Conservation (phyloP, 2,113 vertebrate genomes). For the Syngnathus floridae region DNA sequence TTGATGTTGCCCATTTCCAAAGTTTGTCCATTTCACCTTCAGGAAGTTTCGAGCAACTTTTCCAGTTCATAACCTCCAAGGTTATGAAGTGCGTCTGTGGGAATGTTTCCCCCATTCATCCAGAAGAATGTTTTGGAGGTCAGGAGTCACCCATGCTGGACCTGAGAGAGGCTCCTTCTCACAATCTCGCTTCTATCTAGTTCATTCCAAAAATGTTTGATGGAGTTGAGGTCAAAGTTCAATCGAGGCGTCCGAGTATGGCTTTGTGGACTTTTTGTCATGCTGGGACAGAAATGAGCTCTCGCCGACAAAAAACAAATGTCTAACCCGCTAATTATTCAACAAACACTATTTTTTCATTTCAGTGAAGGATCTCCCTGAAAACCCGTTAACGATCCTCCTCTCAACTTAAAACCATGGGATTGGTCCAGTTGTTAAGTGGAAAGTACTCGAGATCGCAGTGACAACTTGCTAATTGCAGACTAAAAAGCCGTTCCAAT, state of each 20-base stretch:
- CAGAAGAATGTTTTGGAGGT: neutral
- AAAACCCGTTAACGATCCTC: neutral
- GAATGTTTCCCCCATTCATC: neutral
- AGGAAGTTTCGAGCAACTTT: neutral
- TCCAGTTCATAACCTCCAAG: neutral
- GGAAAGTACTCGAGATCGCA: neutral
- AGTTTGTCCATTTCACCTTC: neutral
- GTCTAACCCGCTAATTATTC: neutral
- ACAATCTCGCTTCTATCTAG: neutral
- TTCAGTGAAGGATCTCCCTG: neutral
- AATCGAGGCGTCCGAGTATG: neutral
- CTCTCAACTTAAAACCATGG: neutral
- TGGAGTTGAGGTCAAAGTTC: constrained; percentile 4
- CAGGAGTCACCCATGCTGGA: neutral
- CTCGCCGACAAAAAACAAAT: neutral
- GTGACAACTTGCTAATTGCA: constrained; percentile 12
- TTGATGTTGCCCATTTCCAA: neutral
- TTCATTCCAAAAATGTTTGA: neutral
- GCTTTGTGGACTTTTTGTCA: neutral
- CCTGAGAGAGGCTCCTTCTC: neutral
- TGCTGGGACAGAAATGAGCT: neutral
- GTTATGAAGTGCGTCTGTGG: neutral
- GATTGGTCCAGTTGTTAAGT: too few species aligned
- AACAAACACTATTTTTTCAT: neutral
- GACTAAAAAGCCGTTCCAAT: constrained; percentile 36